phyloP scores from a whole-genome alignment of 37 sponge, comb jelly and placozoan species.

The Dysidea cf. avara region DNA sequence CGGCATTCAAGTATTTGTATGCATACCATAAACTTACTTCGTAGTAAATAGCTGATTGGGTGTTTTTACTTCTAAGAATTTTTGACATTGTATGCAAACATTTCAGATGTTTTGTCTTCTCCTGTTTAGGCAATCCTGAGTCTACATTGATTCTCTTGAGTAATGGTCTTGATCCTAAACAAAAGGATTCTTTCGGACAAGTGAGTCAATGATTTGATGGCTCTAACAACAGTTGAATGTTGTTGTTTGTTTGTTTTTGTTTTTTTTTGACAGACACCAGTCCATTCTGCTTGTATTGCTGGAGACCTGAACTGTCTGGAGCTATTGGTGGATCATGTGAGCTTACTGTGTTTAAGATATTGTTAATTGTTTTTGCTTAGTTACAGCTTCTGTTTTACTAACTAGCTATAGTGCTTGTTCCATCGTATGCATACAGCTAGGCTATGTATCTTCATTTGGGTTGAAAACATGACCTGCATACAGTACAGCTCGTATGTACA shows the following conservation, averaged over 20 bases:
- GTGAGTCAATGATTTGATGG: conserved; percentile 3
- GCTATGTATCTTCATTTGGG: too few relatives aligned
- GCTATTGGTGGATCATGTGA: conserved; percentile 75
- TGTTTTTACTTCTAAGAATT: background rate
- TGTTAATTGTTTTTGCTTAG: too few relatives aligned
- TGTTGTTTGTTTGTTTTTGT: background rate
- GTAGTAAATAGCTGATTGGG: too few relatives aligned
- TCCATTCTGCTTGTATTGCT: conserved; percentile 74
- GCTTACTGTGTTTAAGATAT: too few relatives aligned
- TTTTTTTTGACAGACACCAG: conserved; percentile 46
- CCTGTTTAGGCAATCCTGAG: conserved; percentile 61
- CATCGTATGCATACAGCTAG: too few relatives aligned
- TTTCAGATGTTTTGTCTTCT: background rate
- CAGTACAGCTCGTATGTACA: too few relatives aligned
- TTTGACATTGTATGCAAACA: background rate
- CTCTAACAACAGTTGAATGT: too few relatives aligned
- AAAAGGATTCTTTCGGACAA: conserved; percentile 76
- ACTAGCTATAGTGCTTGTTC: too few relatives aligned
- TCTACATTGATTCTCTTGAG: conserved; percentile 61
- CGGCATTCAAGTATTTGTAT: too few relatives aligned
- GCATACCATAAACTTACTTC: too few relatives aligned
- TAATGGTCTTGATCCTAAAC: conserved; percentile 70
- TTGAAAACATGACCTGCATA: too few relatives aligned
- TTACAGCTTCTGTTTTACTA: too few relatives aligned
- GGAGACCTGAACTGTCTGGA: conserved; percentile 79